A percentile compares a stretch with the other conserved stretches of the same genome.
Conservation (phyloP, 35 echinoderm and acorn worm species). For the Ophioderma brevispina region DNA sequence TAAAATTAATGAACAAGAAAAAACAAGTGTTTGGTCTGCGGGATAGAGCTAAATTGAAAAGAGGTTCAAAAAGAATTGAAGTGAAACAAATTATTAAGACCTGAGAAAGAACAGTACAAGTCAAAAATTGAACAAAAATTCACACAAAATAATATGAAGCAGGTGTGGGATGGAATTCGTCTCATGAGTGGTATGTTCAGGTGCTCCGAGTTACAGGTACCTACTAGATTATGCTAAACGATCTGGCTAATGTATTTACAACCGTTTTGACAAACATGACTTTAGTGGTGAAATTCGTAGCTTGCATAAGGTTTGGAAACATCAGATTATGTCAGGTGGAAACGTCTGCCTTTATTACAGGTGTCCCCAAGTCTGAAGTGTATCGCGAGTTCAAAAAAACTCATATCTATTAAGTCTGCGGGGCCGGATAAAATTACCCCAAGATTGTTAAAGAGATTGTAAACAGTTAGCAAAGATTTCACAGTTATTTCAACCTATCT, state of each 20-base stretch:
- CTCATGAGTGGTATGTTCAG: slow-evolving; percentile 57
- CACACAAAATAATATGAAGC: slow-evolving; percentile 44
- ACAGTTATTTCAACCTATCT: too few species aligned
- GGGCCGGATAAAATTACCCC: slow-evolving; percentile 47
- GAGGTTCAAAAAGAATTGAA: not conserved
- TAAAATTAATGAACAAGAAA: slow-evolving; percentile 46
- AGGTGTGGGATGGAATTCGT: slow-evolving; percentile 39
- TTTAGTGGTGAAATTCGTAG: not conserved
- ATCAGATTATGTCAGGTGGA: not conserved
- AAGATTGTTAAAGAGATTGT: slow-evolving; percentile 39
- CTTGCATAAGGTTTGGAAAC: not conserved
- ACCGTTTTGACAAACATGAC: slow-evolving; percentile 22
- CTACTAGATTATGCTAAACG: slow-evolving; percentile 36
- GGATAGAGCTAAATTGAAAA: not conserved
- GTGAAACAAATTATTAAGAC: not conserved
- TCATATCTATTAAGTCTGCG: slow-evolving; percentile 32
- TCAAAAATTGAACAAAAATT: slow-evolving; percentile 33
- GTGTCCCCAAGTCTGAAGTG: slow-evolving; percentile 15
- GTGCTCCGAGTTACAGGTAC: not conserved
- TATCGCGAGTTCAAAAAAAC: slow-evolving; percentile 11
- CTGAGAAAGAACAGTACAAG: slow-evolving; percentile 2
- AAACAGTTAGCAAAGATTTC: slow-evolving; percentile 35
- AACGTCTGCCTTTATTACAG: not conserved
- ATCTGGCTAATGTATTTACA: slow-evolving; percentile 35
- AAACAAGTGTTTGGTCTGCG: slow-evolving; percentile 9